Conservation (phyloP, 2,888 invertebrate species). For the Conomelus anceps region DNA sequence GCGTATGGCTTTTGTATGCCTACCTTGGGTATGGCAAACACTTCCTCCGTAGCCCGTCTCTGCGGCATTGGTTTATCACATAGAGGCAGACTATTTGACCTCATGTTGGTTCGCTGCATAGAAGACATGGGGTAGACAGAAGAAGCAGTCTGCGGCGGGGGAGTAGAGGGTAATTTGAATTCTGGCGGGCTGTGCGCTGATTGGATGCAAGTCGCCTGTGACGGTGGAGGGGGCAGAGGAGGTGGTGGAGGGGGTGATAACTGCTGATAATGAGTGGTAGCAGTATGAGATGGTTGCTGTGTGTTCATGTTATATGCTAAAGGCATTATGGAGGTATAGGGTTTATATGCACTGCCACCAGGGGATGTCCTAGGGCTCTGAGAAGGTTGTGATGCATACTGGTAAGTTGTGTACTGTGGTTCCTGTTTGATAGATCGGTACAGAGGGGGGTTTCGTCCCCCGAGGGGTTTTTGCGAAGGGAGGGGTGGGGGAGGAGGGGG, state of each 20-base stretch:
- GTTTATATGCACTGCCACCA: background rate
- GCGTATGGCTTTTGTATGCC: too few relatives aligned
- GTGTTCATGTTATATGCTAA: background rate
- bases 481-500: slow-evolving; percentile 14
- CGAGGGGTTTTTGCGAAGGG: background rate
- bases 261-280: slow-evolving; percentile 34
- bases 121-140: background rate
- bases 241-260: slow-evolving; percentile 28
- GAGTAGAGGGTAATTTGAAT: slow-evolving; percentile 24
- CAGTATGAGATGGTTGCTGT: background rate
- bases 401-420: background rate
- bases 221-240: slow-evolving; percentile 17
- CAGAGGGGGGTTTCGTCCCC: background rate
- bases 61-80: slow-evolving; percentile 16
- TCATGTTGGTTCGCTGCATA: background rate
- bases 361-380: background rate
- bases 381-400: background rate
- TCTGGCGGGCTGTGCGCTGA: background rate
- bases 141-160: slow-evolving; percentile 16
- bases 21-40: slow-evolving; percentile 47
- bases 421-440: background rate
- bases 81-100: slow-evolving; percentile 25
- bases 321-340: background rate
- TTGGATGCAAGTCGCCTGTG: slow-evolving; percentile 4
- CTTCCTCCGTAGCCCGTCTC: slow-evolving; percentile 40